phyloP scores from a whole-genome alignment of 2,113 vertebrate species.

The Sturnus vulgaris region DNA sequence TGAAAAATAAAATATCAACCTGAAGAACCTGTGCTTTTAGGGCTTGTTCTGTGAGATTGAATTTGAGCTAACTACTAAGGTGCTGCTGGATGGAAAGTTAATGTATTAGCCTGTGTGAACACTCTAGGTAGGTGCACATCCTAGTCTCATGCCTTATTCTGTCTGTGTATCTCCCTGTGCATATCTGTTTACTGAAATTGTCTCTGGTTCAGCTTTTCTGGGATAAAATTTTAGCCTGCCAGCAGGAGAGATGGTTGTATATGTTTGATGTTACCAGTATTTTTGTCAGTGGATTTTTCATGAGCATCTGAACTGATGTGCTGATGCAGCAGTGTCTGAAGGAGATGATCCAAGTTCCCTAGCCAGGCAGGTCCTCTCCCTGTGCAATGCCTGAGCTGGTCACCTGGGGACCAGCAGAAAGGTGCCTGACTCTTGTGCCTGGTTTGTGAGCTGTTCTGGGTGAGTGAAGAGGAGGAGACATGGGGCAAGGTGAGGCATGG shows the following conservation, averaged over 20 bases:
- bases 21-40: neutral
- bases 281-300: neutral
- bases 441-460: neutral
- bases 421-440: neutral
- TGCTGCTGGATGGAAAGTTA: neutral
- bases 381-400: neutral
- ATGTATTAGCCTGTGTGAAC: neutral
- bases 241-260: neutral
- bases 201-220: neutral
- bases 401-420: neutral
- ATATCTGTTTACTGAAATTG: neutral
- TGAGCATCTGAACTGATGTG: neutral
- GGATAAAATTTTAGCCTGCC: neutral
- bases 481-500: neutral
- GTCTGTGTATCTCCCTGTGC: neutral
- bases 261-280: neutral
- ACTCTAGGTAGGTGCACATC: neutral
- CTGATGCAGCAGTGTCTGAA: neutral
- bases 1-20: slow-evolving; percentile 13
- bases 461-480: neutral
- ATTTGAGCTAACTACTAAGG: neutral
- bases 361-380: neutral
- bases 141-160: neutral
- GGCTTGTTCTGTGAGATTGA: neutral
- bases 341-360: neutral